These are phyloP conservation scores for Tanypteryx hageni DNA, from an alignment of 2,888 invertebrate species.

Conservation along the genomic window DNA sequence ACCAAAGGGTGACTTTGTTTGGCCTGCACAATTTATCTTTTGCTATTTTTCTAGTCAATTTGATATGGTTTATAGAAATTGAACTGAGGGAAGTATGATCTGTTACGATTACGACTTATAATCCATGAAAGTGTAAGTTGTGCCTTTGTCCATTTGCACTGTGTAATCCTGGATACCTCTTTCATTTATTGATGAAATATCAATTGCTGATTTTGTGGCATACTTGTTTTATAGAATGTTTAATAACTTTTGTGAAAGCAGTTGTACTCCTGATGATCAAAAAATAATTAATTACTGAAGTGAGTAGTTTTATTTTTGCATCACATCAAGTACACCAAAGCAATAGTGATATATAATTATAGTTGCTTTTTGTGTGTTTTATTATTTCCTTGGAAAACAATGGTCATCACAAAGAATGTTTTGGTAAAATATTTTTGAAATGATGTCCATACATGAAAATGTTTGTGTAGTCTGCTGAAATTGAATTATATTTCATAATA, in stretches of 20 bases:
- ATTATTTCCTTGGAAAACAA: not conserved
- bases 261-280: constrained; percentile 51
- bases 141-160: constrained; percentile 63
- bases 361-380: constrained; percentile 10
- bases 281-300: constrained; percentile 40
- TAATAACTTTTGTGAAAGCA: constrained; percentile 37
- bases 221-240: constrained; percentile 58
- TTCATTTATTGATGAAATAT: constrained; percentile 54
- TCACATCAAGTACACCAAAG: not conserved
- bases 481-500: constrained; percentile 34
- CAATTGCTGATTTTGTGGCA: constrained; percentile 41
- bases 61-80: constrained; percentile 36
- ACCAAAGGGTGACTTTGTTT: constrained; percentile 59
- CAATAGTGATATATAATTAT: constrained; percentile 16
- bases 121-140: constrained; percentile 60
- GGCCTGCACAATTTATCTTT: constrained; percentile 60
- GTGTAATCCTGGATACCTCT: constrained; percentile 54
- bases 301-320: constrained; percentile 23
- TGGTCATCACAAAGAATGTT: not conserved
- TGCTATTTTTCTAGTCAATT: constrained; percentile 63
- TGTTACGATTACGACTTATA: constrained; percentile 34
- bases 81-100: constrained; percentile 53
- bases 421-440: constrained; percentile 34
- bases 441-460: not conserved
- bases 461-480: not conserved